Evolutionary conservation across 2,113 vertebrate species (phyloP), one percentile per base, ranked within the genome.

Genomic region (Nesogale talazaci): DNA sequence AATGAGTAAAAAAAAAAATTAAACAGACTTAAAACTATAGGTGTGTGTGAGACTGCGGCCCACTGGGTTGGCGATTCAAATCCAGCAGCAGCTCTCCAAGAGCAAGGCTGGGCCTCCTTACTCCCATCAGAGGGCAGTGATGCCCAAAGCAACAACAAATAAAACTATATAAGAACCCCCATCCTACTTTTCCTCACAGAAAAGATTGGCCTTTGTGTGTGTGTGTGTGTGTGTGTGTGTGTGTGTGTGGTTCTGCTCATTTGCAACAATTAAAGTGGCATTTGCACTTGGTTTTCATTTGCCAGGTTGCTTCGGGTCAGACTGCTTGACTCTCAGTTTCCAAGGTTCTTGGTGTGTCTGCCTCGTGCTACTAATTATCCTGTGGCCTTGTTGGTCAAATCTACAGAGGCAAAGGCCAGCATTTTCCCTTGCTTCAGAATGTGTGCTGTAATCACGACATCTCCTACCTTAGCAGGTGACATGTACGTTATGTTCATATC

Each of bases 391-490:
- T 97, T 99, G 80, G 98, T 99, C 94, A 99, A 97, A 96, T 99
- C n/a, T n/a, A n/a, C n/a, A n/a, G n/a, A n/a, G n/a, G n/a, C n/a
- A n/a, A n/a, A n/a, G n/a, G n/a, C n/a, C n/a, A n/a, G n/a, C n/a
- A n/a, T n/a, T n/a, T n/a, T n/a, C n/a, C 99, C 99, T 98, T 99
- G 98, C 96, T 99, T 99, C 97, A 99, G 96, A 95, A 99, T 94
- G 61, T 99, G 98, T 52, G 99, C 99, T 23, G 99, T 99, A 91
- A 99, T 99, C 90, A 99, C 82, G 52, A 99, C 63, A 0, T 99
- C 99, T 94, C 99, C 99, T 25, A 99, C 67, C 96, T 99, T 99
- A 79, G 99, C 99, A 92, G 99, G 98, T n/a, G n/a, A n/a, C n/a
- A n/a, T n/a, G n/a, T n/a, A n/a, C n/a, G n/a, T n/a, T n/a, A n/a